phyloP scores from a whole-genome alignment of 1,140 invertebrate genomes.

The Diabrotica virgifera region DNA sequence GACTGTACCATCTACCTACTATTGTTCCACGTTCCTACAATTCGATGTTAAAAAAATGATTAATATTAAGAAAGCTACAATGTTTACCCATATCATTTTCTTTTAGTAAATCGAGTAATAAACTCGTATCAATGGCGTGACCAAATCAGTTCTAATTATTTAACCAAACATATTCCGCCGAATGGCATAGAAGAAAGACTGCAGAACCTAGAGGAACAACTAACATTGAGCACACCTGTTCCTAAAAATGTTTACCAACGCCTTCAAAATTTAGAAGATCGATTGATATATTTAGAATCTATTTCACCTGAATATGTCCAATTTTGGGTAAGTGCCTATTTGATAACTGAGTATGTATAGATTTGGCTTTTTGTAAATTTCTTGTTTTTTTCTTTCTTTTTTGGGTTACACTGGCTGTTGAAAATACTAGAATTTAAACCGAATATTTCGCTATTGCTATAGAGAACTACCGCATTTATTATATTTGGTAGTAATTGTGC shows the following conservation, averaged over 20 bases:
- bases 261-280: conserved; percentile 64
- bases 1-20: neutral
- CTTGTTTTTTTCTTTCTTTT: neutral
- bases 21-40: neutral
- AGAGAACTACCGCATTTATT: no score
- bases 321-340: conserved; percentile 56
- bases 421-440: neutral
- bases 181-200: conserved; percentile 59
- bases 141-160: conserved; percentile 40
- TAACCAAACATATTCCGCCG: conserved; percentile 38
- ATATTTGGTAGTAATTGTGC: no score
- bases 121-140: conserved; percentile 53
- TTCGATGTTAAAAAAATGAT: neutral
- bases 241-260: conserved; percentile 59
- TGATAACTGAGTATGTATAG: neutral
- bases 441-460: no score
- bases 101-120: conserved; percentile 57
- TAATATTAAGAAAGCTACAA: neutral
- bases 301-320: conserved; percentile 68
- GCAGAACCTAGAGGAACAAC: conserved; percentile 54
- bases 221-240: conserved; percentile 54
- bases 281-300: conserved; percentile 63
- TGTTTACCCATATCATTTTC: neutral
- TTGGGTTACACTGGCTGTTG: neutral
- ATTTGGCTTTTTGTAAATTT: neutral